Conservation (phyloP, 2,888 invertebrate genomes). For the Thymelicus lineola region DNA sequence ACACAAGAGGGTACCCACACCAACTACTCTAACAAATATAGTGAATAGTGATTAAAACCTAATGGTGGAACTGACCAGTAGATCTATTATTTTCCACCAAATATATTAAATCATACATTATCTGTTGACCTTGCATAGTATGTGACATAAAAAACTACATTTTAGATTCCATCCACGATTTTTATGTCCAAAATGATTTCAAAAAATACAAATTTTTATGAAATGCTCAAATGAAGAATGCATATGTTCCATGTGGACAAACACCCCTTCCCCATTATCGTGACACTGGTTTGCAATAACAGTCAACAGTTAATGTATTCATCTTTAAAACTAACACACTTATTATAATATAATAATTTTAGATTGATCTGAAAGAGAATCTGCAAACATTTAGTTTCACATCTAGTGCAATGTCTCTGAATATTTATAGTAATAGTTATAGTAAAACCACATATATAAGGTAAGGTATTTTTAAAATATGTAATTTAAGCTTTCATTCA, state of each 20-base stretch:
- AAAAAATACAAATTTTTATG: conserved; percentile 12
- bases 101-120: conserved; percentile 59
- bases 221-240: conserved; percentile 27
- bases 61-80: conserved; percentile 68
- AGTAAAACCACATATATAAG: conserved; percentile 22
- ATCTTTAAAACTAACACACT: conserved; percentile 59
- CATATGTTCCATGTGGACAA: not conserved
- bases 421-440: conserved; percentile 25
- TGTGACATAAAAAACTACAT: not conserved
- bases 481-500: conserved; percentile 73
- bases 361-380: conserved; percentile 78
- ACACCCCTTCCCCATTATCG: not conserved
- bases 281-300: conserved; percentile 40
- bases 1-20: conserved; percentile 82
- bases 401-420: conserved; percentile 34
- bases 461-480: conserved; percentile 38
- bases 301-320: conserved; percentile 71
- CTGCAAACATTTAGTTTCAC: conserved; percentile 59
- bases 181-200: not conserved
- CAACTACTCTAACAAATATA: conserved; percentile 84
- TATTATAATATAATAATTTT: conserved; percentile 60
- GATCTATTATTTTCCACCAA: conserved; percentile 60
- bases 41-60: conserved; percentile 81
- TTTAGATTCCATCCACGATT: not conserved
- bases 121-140: conserved; percentile 55